Evolutionary conservation across 2,797 vertebrate species (phyloP).

Genomic region (Clamator glandarius): DNA sequence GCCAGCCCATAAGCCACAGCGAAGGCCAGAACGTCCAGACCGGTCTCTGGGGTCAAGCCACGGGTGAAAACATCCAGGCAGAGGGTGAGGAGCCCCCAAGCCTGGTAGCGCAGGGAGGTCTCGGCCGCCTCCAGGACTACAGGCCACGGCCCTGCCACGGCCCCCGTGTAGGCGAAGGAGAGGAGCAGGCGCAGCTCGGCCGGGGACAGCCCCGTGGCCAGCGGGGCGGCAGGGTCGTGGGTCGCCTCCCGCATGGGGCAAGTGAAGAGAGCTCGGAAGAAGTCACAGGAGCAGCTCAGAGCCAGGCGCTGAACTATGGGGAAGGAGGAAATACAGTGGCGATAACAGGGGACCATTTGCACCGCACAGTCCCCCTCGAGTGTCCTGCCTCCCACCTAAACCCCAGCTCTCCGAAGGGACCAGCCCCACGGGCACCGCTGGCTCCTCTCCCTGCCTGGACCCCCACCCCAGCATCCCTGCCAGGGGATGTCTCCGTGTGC

Average conservation of each 20-base stretch:
- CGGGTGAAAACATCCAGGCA: slow-evolving; percentile 82
- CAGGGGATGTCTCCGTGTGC: no score
- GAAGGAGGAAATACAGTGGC: neutral
- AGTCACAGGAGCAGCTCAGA: slow-evolving; percentile 67
- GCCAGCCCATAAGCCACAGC: slow-evolving; percentile 83
- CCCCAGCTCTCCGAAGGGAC: neutral
- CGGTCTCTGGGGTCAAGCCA: slow-evolving; percentile 79
- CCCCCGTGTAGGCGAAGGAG: slow-evolving; percentile 84
- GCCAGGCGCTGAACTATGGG: slow-evolving; percentile 60
- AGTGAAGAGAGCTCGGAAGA: slow-evolving; percentile 65
- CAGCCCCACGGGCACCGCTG: neutral
- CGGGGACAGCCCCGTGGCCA: slow-evolving; percentile 14
- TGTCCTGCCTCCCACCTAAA: no score
- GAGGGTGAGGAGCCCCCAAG: slow-evolving; percentile 81
- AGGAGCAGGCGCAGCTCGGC: slow-evolving; percentile 75
- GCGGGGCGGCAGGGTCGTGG: neutral
- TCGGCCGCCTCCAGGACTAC: slow-evolving; percentile 84
- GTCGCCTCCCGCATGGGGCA: slow-evolving; percentile 63
- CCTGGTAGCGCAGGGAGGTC: slow-evolving; percentile 87
- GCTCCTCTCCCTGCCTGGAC: neutral
- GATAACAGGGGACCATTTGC: neutral
- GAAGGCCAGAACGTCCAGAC: slow-evolving; percentile 84
- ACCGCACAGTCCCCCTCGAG: neutral
- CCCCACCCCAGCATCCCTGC: neutral
- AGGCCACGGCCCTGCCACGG: slow-evolving; percentile 82